Evolutionary conservation across 1,140 invertebrate genomes (phyloP), one percentile per base, ranked within the genome.

Genomic region (Bombus haemorrhoidalis): DNA sequence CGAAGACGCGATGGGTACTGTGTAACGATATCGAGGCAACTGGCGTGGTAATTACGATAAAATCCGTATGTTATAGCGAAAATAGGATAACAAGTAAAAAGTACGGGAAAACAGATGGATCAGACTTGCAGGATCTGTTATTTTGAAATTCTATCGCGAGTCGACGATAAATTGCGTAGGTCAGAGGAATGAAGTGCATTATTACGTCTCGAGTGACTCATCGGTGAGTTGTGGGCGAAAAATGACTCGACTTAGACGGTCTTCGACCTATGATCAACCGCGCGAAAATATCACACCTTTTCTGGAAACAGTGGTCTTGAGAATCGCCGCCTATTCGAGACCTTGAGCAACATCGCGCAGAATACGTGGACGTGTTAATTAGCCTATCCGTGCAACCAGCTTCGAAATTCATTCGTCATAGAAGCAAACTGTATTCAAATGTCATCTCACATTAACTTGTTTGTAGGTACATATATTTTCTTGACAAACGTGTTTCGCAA

Each of bases 351-450:
- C 6, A 66, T n/a, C 25, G 4, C 39, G 15, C 15, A 18, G 18
- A 47, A 22, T 22, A 22, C 32, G 1, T 3, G 25, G 34, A 71
- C 53, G 66, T 22, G 75, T 41, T 82, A 74, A 82, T 82, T 69
- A n/a, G 22, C 66, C 57, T 5, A 32, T 74, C 15, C 37, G 47
- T 53, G 18, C 22, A 22, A 53, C 18, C 6, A 53, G 18, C 32
- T 43, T 25, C 22, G 39, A 47, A 59, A 76, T 57, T 69, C 22
- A 53, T 62, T 59, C 72, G 32, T 68, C 66, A 59, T 43, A 25
- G 28, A 59, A n/a, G 66, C 10, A 71, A 83, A 59, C n/a, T n/a
- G 28, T 69, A 57, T 57, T 66, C 13, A 68, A 79, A 68, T 53
- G 9, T 37, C 5, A 9, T 8, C 8, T 34, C 47, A 37, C 3